Percentiles rank a stretch among this genome's conserved stretches.
phyloP scores from a whole-genome alignment of 2,113 vertebrate species.

The Circaetus cinerascens region DNA sequence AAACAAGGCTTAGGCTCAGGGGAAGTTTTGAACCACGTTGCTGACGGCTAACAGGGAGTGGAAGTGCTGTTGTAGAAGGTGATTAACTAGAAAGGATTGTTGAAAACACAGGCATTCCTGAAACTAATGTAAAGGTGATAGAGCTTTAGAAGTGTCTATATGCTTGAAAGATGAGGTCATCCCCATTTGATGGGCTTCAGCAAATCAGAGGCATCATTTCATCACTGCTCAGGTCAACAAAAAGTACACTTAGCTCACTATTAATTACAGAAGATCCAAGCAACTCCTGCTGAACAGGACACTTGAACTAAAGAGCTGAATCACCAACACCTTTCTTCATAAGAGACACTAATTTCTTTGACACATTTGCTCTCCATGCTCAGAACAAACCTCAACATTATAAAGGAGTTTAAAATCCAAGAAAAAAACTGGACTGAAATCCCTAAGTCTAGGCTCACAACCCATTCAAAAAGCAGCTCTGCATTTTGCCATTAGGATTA shows the following conservation, averaged over 20 bases:
- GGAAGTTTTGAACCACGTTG: background rate
- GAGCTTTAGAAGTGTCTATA: background rate
- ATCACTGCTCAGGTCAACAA: background rate
- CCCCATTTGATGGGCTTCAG: slow-evolving; percentile 3
- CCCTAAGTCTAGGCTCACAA: background rate
- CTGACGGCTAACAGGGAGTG: background rate
- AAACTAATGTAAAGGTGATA: background rate
- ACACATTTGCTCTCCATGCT: background rate
- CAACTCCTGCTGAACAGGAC: slow-evolving; percentile 28
- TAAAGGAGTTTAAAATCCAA: background rate
- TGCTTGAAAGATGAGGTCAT: slow-evolving; percentile 16
- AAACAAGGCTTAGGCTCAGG: background rate
- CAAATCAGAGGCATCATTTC: slow-evolving; percentile 24
- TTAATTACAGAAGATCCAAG: slow-evolving; percentile 40
- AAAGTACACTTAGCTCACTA: background rate
- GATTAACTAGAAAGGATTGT: background rate
- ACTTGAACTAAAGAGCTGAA: background rate
- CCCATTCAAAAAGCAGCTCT: background rate
- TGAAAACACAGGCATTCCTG: background rate
- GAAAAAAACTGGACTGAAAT: background rate
- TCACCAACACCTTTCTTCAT: background rate
- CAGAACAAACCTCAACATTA: background rate
- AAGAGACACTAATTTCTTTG: background rate
- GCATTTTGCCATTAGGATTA: background rate
- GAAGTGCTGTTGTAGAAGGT: background rate